Evolutionary conservation across 2,113 vertebrate genomes (phyloP).

Genomic region (Hippolais icterina): DNA sequence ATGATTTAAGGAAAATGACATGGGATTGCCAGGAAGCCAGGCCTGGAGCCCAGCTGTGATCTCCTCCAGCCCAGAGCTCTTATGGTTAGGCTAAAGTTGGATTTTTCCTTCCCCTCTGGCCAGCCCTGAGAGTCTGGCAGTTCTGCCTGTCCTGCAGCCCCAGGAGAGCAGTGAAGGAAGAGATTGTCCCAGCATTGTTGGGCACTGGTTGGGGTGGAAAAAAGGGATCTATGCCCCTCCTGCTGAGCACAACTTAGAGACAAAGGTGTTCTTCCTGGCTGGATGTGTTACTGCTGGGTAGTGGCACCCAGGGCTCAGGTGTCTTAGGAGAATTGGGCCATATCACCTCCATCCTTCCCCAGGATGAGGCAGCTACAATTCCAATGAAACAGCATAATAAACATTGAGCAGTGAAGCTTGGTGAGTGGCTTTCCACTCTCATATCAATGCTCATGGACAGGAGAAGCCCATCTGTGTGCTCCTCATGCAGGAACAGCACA

Average conservation of each 20-base stretch:
- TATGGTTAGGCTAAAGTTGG: not conserved
- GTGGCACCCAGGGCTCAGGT: not conserved
- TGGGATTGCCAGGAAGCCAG: not conserved
- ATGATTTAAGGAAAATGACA: not conserved
- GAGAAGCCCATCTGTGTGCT: not conserved
- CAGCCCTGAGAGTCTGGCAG: not conserved
- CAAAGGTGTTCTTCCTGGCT: not conserved
- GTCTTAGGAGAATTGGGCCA: fast-evolving
- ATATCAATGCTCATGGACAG: not conserved
- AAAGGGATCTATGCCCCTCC: not conserved
- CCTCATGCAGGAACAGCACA: not conserved
- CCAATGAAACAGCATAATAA: not conserved
- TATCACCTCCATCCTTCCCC: not conserved
- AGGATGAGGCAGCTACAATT: not conserved
- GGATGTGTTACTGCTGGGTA: not conserved
- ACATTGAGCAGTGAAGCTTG: not conserved
- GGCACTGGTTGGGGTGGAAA: not conserved
- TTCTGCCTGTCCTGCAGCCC: not conserved
- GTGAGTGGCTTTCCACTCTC: not conserved
- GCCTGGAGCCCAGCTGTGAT: not conserved
- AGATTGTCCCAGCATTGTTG: not conserved
- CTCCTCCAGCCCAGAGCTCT: not conserved
- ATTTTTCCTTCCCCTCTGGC: not conserved
- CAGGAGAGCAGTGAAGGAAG: not conserved
- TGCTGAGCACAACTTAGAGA: not conserved